A percentile compares a stretch with the other conserved stretches of the same genome.
Evolutionary conservation across 2,113 vertebrate genomes (phyloP).

Genomic region (Bombycilla garrulus): DNA sequence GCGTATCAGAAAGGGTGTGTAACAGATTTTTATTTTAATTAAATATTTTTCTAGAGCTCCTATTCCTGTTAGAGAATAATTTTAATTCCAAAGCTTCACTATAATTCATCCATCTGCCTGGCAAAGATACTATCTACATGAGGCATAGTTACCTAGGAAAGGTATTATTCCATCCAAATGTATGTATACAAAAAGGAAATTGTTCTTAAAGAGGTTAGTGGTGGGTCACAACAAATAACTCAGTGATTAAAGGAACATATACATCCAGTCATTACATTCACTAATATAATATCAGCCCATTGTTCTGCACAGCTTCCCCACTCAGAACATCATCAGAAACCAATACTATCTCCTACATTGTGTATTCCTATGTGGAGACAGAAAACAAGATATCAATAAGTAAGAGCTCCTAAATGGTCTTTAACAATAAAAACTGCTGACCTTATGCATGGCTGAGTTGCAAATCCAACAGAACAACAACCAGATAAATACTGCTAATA

Average conservation of each 20-base stretch:
- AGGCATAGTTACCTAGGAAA: neutral
- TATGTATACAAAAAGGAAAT: neutral
- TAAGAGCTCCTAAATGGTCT: constrained; percentile 81
- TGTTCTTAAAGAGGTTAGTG: constrained; percentile 17
- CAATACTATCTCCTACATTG: neutral
- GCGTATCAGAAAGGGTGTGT: neutral
- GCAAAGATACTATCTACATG: neutral
- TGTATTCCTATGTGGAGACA: neutral
- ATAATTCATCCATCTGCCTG: neutral
- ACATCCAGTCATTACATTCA: neutral
- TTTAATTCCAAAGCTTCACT: neutral
- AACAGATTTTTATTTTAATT: constrained; percentile 49
- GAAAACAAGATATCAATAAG: constrained; percentile 79
- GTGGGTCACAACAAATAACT: constrained; percentile 33
- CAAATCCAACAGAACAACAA: constrained; percentile 68
- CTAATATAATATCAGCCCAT: neutral
- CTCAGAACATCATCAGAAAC: neutral
- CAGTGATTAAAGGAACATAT: constrained; percentile 12
- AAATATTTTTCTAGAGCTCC: neutral
- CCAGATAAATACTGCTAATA: neutral
- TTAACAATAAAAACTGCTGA: constrained; percentile 81
- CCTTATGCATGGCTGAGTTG: constrained; percentile 67
- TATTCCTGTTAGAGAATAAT: neutral
- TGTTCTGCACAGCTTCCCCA: neutral
- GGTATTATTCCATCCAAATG: neutral